phyloP scores from a whole-genome alignment of 2,888 invertebrate genomes.

The Apamea epomidion region DNA sequence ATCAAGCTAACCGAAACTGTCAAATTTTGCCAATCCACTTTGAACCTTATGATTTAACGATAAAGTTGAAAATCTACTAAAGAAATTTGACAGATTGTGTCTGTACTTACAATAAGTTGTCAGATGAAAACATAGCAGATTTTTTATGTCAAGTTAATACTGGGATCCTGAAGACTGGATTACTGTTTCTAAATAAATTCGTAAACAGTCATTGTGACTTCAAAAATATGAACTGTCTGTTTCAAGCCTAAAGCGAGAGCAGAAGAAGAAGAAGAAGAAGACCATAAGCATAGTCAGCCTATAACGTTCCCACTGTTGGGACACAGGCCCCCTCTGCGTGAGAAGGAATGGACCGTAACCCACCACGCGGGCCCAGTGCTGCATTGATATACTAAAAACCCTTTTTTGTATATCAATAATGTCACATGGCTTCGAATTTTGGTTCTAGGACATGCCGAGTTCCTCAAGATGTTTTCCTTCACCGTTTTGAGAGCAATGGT shows the following conservation, averaged over 20 bases:
- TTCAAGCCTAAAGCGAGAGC: background rate
- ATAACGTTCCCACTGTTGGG: background rate
- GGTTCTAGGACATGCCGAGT: too few relatives aligned
- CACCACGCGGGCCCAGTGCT: too few relatives aligned
- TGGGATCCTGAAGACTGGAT: slow-evolving; percentile 16
- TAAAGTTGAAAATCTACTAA: too few relatives aligned
- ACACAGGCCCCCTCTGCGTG: background rate
- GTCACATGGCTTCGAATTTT: too few relatives aligned
- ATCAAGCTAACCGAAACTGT: too few relatives aligned
- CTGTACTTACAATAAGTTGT: background rate
- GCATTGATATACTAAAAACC: background rate
- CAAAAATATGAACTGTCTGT: background rate
- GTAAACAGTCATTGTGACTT: background rate
- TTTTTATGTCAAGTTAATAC: slow-evolving; percentile 20
- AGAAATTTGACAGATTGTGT: too few relatives aligned
- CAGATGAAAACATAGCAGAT: background rate
- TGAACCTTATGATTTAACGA: too few relatives aligned
- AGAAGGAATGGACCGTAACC: background rate
- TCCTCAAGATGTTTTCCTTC: background rate
- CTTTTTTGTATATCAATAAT: background rate
- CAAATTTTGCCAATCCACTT: too few relatives aligned
- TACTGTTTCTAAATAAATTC: background rate
- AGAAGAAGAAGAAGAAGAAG: too few relatives aligned
- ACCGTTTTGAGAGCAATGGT: background rate
- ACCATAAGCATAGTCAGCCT: background rate